Evolutionary conservation across 2,888 invertebrate species (phyloP).

Genomic region (Oscheius sp.): DNA sequence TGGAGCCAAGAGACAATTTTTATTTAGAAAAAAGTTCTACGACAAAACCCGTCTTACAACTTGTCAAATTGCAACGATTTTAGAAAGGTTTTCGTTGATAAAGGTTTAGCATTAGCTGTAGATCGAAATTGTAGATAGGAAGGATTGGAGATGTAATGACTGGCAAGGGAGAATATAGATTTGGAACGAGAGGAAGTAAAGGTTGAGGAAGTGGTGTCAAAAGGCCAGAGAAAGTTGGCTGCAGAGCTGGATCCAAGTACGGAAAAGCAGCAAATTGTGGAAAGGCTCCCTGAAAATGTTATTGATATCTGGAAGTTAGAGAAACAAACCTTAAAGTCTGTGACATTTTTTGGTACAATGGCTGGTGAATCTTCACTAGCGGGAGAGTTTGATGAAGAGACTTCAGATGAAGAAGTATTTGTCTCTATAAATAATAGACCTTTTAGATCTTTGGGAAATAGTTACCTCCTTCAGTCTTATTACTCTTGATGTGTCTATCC

Average conservation of each 20-base stretch:
- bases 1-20: not conserved
- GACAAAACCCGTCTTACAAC: slow-evolving; percentile 20
- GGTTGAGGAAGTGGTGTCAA: not conserved
- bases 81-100: slow-evolving; percentile 4
- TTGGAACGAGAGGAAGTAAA: slow-evolving; percentile 5
- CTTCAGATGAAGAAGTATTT: slow-evolving; percentile 21
- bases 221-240: not conserved
- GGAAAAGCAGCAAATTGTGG: not conserved
- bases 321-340: not conserved
- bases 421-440: too few relatives aligned
- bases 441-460: not conserved
- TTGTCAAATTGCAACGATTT: not conserved
- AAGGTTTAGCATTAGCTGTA: slow-evolving; percentile 18
- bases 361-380: not conserved
- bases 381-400: slow-evolving; percentile 19
- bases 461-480: slow-evolving; percentile 15
- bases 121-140: slow-evolving; percentile 10
- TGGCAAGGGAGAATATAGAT: slow-evolving; percentile 9
- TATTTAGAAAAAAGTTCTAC: not conserved
- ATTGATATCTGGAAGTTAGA: too few relatives aligned
- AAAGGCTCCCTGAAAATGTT: too few relatives aligned
- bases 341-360: not conserved
- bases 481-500: slow-evolving; percentile 63
- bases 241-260: not conserved
- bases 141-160: slow-evolving; percentile 3